Percentiles rank a stretch among this genome's conserved stretches.
Evolutionary conservation across 2,888 invertebrate genomes (phyloP).

Genomic region (Nomada lathburiana): DNA sequence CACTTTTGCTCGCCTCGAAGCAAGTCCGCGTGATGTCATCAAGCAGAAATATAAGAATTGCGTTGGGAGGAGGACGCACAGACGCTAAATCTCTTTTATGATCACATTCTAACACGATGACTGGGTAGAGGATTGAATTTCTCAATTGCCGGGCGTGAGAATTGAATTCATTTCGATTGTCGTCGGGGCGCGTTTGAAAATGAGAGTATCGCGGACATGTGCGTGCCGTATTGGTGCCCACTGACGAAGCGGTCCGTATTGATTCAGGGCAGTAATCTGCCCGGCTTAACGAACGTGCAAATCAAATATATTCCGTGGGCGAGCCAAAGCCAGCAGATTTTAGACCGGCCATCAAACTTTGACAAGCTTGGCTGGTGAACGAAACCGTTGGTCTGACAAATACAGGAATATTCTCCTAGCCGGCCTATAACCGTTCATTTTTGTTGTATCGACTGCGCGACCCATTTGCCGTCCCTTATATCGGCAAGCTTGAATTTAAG

Average conservation of each 20-base stretch:
- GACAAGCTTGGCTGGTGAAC: neutral
- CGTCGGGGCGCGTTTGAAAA: slow-evolving; percentile 31
- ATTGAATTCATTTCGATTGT: neutral
- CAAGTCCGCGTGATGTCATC: slow-evolving; percentile 65
- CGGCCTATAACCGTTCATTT: neutral
- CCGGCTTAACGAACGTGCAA: slow-evolving; percentile 61
- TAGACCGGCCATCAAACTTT: neutral
- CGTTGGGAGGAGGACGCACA: slow-evolving; percentile 23
- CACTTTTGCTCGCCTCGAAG: slow-evolving; percentile 53
- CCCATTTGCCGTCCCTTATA: neutral
- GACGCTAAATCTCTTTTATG: slow-evolving; percentile 27
- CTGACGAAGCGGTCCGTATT: slow-evolving; percentile 57
- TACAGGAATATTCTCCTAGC: slow-evolving; percentile 14
- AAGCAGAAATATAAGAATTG: slow-evolving; percentile 55
- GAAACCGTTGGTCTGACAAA: slow-evolving; percentile 1
- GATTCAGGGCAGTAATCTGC: slow-evolving; percentile 64
- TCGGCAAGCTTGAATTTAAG: neutral
- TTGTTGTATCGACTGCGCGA: neutral
- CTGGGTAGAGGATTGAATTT: neutral
- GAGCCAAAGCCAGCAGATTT: neutral
- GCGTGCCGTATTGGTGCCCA: slow-evolving; percentile 52
- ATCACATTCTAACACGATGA: neutral
- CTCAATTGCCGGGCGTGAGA: neutral
- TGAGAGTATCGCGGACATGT: slow-evolving; percentile 36
- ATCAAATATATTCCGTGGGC: slow-evolving; percentile 49